A percentile compares a stretch with the other conserved stretches of the same genome.
Evolutionary conservation across 2,888 invertebrate species (phyloP).

Genomic region (Nycteola revayana): DNA sequence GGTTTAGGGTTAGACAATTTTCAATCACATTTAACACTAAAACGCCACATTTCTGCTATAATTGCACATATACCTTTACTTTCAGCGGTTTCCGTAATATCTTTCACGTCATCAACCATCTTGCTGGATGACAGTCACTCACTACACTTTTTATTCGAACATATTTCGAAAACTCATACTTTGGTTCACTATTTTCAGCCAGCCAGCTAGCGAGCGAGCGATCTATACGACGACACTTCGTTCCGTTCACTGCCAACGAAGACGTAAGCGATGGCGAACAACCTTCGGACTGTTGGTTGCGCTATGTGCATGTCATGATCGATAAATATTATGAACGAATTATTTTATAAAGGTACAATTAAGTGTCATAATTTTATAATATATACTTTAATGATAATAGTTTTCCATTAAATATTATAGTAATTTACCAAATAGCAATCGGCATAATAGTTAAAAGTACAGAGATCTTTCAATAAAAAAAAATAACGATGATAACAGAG

Average conservation of each 20-base stretch:
- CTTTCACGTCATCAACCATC: conserved; percentile 81
- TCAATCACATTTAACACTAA: conserved; percentile 73
- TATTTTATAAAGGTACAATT: no score
- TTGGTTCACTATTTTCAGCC: conserved; percentile 81
- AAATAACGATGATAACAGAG: not conserved
- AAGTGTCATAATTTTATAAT: no score
- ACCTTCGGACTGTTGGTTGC: conserved; percentile 38
- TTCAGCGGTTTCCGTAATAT: conserved; percentile 79
- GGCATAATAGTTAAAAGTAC: no score
- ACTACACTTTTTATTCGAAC: conserved; percentile 80
- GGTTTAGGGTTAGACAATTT: conserved; percentile 77
- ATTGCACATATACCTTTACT: conserved; percentile 78
- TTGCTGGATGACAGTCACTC: conserved; percentile 80
- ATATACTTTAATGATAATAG: no score
- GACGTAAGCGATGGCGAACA: conserved; percentile 52
- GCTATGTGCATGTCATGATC: conserved; percentile 41
- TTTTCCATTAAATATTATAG: no score
- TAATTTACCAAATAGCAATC: no score
- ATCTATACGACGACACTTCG: conserved; percentile 79
- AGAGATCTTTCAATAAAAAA: no score
- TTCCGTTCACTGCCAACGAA: conserved; percentile 76
- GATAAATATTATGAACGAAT: no score
- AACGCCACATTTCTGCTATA: conserved; percentile 69
- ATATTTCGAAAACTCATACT: conserved; percentile 81
- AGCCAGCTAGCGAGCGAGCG: conserved; percentile 76